phyloP scores from a whole-genome alignment of 1,140 invertebrate genomes.

The Trichonephila clavipes region DNA sequence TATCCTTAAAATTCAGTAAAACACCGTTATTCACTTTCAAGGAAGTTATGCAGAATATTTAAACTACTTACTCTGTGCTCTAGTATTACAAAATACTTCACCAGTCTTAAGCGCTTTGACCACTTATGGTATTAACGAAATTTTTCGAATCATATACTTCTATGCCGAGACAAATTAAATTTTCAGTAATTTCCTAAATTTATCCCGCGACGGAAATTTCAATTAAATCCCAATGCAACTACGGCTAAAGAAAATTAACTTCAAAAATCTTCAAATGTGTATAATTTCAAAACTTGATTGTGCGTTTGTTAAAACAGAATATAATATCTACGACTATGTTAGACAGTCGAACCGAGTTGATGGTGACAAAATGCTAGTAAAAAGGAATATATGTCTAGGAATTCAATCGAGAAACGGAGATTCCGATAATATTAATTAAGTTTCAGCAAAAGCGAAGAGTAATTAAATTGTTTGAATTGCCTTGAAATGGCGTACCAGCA shows the following conservation, averaged over 20 bases:
- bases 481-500: slow-evolving; percentile 29
- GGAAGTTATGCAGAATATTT: no score
- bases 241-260: slow-evolving; percentile 18
- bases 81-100: no score
- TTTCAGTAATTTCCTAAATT: background rate
- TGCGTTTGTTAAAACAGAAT: background rate
- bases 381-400: slow-evolving; percentile 46
- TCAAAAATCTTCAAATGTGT: background rate
- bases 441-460: slow-evolving; percentile 56
- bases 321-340: background rate
- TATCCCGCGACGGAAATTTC: background rate
- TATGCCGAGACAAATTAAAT: background rate
- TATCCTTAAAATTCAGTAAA: no score
- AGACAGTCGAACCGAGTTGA: background rate
- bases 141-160: no score
- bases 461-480: slow-evolving; percentile 68
- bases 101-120: no score
- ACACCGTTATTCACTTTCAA: no score
- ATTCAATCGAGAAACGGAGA: slow-evolving; percentile 48
- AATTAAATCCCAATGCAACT: slow-evolving; percentile 34
- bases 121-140: no score
- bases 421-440: slow-evolving; percentile 72
- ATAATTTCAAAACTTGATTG: slow-evolving; percentile 45
- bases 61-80: no score
- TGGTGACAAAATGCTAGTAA: slow-evolving; percentile 26